Percentiles rank a stretch among this genome's conserved stretches.
Conservation (phyloP, 2,113 vertebrate genomes). For the Accipiter cooperii region DNA sequence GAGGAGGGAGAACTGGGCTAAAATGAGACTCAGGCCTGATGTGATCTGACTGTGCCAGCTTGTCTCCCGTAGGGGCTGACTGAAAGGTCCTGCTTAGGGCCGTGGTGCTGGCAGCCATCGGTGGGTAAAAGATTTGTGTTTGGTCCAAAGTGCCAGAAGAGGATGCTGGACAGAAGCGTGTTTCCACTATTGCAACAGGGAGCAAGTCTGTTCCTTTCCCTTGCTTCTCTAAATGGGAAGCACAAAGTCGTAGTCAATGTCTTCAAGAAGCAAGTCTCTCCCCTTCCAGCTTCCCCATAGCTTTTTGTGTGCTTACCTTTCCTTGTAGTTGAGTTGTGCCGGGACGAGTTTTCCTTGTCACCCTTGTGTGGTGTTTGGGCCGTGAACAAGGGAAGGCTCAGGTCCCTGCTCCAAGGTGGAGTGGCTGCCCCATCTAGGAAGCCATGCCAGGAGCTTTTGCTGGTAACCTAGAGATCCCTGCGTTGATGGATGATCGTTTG, state of each 20-base stretch:
- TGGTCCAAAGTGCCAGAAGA: background rate
- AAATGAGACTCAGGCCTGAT: background rate
- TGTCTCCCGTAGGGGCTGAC: background rate
- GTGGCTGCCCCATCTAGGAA: background rate
- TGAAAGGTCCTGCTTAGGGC: background rate
- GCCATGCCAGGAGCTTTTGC: background rate
- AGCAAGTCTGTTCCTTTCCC: background rate
- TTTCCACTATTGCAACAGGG: background rate
- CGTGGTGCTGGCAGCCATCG: background rate
- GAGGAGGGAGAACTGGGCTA: background rate
- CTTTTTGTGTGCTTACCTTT: background rate
- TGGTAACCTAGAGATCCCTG: background rate
- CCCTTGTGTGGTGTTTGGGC: background rate
- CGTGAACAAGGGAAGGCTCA: background rate
- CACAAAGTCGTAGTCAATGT: background rate
- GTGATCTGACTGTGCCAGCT: background rate
- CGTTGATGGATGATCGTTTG: background rate
- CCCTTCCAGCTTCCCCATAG: background rate
- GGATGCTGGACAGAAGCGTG: background rate
- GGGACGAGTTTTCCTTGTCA: background rate
- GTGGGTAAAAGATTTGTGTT: background rate
- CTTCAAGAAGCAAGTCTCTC: background rate
- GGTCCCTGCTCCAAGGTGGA: background rate
- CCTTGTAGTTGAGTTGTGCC: background rate
- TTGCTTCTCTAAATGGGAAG: background rate